Conservation (phyloP, 2,113 vertebrate genomes). For the Indri indri region DNA sequence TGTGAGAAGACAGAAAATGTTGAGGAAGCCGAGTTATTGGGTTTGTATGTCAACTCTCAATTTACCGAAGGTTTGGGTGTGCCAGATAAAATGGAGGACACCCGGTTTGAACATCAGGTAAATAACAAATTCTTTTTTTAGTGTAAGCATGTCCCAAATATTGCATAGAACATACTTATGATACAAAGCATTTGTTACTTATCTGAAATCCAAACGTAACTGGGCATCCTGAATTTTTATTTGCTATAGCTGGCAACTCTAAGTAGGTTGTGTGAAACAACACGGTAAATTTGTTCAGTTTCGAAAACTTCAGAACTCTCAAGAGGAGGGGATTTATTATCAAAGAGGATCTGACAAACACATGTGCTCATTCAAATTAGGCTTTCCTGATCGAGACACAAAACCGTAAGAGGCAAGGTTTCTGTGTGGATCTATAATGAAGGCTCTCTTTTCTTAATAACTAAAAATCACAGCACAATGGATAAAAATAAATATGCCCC, state of each 20-base stretch:
- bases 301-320: conserved; percentile 32
- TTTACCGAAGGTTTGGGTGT: background rate
- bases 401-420: background rate
- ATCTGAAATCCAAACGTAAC: conserved; percentile 14
- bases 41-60: background rate
- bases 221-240: background rate
- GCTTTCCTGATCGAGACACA: background rate
- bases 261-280: background rate
- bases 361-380: conserved; percentile 31
- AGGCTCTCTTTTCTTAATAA: background rate
- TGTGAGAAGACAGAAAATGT: background rate
- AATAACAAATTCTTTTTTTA: background rate
- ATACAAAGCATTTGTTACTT: background rate
- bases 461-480: background rate
- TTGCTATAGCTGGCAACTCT: background rate
- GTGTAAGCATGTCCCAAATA: background rate
- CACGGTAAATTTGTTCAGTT: background rate
- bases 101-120: background rate
- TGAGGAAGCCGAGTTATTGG: background rate
- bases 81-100: background rate
- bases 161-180: background rate
- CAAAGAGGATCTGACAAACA: background rate
- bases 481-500: conserved; percentile 22
- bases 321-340: conserved; percentile 23
- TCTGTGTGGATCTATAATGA: conserved; percentile 31